Evolutionary conservation across 2,888 invertebrate genomes (phyloP), one percentile per base, ranked within the genome.

Genomic region (Pachliopta kotzebuea): DNA sequence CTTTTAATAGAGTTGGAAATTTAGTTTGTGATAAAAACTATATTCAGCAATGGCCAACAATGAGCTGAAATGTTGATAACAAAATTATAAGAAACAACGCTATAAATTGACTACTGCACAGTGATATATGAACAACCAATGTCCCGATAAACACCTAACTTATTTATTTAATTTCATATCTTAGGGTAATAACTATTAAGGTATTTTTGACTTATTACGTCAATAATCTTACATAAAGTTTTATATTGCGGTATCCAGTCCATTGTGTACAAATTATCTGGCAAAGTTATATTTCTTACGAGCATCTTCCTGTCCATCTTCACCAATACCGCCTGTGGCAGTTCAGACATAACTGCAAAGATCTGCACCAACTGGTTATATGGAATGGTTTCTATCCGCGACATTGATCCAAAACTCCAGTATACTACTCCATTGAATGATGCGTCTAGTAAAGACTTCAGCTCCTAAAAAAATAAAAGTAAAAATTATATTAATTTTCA

Each of bases 371-470:
- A 72, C 68, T 81, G 89, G 21, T 87, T 82, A 49, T 77, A 78
- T 0, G 93, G 90, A 68, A 93, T 92, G 0, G 92, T 90, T 75
- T 93, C 93, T 45, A 92, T 92, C 24, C 88, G 79, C 0, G 94
- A 83, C 90, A 93, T 92, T 8, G 93, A 93, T 14, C 94, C 94
- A 72, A 94, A 92, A 69, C 93, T 93, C 84, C 93, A 92, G 74
- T 92, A 93, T 64, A 94, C 91, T 26, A 93, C 87, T 18, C 93
- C 93, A 62, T 93, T 86, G 20, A 76, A 74, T 0, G 92, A 88
- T 31, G 83, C 83, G 70, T 92, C 90, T 63, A 93, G 69, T 55
- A 90, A 76, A 17, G 77, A 74, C 72, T 90, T 83, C 70, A 93
- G 78, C 18, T 90, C 85, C 92, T 92, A 70, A 49, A 68, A 69